Evolutionary conservation across 64 coral and sea anemone species (phyloP).

Genomic region (Platygyra sinensis): DNA sequence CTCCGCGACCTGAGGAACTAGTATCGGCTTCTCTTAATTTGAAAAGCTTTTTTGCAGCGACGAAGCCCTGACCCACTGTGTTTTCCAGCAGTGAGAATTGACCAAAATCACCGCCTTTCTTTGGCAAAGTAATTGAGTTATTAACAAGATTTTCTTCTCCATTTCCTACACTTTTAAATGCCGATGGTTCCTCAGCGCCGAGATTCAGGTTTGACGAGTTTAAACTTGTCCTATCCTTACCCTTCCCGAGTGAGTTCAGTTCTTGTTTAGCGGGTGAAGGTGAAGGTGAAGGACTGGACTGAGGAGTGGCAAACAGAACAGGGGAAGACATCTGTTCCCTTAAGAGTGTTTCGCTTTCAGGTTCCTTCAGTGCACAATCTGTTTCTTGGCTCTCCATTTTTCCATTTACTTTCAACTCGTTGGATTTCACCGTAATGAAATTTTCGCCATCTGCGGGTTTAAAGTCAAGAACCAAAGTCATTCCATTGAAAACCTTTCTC

Average conservation of each 20-base stretch:
- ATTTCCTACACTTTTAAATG: not conserved
- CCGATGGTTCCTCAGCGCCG: not conserved
- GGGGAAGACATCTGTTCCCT: slow-evolving; percentile 23
- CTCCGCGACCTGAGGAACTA: no score
- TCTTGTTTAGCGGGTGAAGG: not conserved
- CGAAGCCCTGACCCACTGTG: not conserved
- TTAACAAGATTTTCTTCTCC: not conserved
- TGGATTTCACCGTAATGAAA: not conserved
- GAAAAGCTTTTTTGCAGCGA: not conserved
- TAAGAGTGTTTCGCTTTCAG: not conserved
- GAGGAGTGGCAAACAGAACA: slow-evolving; percentile 6
- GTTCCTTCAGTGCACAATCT: no score
- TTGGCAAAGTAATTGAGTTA: not conserved
- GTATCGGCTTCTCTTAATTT: not conserved
- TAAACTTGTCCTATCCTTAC: not conserved
- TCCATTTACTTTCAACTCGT: not conserved
- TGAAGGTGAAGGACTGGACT: not conserved
- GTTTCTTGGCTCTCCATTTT: not conserved
- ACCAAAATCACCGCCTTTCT: not conserved
- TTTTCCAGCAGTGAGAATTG: not conserved
- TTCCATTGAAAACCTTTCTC: slow-evolving; percentile 24
- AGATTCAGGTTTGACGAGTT: not conserved
- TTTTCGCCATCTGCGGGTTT: not conserved
- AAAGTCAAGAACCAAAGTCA: not conserved
- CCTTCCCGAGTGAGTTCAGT: not conserved